phyloP scores from a whole-genome alignment of 2,888 invertebrate genomes.

The Andrena flavipes region DNA sequence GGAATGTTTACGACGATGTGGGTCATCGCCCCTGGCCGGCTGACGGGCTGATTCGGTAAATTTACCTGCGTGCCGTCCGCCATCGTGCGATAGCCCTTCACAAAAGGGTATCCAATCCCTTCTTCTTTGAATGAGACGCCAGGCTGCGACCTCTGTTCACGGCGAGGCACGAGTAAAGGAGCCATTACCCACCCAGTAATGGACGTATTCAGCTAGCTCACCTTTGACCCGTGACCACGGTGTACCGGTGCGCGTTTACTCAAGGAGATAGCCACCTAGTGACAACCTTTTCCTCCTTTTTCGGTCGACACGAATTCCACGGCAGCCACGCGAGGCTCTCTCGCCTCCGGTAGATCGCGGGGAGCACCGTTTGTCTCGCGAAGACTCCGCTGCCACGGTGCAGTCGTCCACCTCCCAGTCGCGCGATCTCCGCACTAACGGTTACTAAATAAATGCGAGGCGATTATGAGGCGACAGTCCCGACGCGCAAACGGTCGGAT shows the following conservation, averaged over 20 bases:
- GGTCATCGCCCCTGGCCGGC: slow-evolving; percentile 35
- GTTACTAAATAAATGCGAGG: slow-evolving; percentile 33
- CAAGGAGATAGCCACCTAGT: slow-evolving; percentile 74
- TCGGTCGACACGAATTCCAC: slow-evolving; percentile 53
- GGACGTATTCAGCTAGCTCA: slow-evolving; percentile 78
- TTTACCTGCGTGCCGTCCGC: slow-evolving; percentile 27
- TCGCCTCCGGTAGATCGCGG: slow-evolving; percentile 39
- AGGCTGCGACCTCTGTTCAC: slow-evolving; percentile 50
- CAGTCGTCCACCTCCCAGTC: background rate
- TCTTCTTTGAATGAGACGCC: slow-evolving; percentile 33
- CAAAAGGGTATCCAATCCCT: slow-evolving; percentile 40
- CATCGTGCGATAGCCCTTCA: slow-evolving; percentile 28
- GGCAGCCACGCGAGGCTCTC: slow-evolving; percentile 7
- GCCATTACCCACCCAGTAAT: slow-evolving; percentile 77
- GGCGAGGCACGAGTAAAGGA: slow-evolving; percentile 71
- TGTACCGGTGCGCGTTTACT: slow-evolving; percentile 74
- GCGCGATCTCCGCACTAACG: slow-evolving; percentile 6
- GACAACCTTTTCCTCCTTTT: slow-evolving; percentile 62
- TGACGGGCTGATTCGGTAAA: slow-evolving; percentile 10
- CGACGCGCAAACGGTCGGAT: background rate
- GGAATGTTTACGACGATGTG: slow-evolving; percentile 35
- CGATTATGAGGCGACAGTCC: slow-evolving; percentile 15
- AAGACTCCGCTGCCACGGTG: background rate
- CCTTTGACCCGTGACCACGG: slow-evolving; percentile 74
- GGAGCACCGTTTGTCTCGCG: slow-evolving; percentile 22